Base-by-base conservation (phyloP, 2,888 invertebrate genomes). In the Teleiodes luculella region DNA sequence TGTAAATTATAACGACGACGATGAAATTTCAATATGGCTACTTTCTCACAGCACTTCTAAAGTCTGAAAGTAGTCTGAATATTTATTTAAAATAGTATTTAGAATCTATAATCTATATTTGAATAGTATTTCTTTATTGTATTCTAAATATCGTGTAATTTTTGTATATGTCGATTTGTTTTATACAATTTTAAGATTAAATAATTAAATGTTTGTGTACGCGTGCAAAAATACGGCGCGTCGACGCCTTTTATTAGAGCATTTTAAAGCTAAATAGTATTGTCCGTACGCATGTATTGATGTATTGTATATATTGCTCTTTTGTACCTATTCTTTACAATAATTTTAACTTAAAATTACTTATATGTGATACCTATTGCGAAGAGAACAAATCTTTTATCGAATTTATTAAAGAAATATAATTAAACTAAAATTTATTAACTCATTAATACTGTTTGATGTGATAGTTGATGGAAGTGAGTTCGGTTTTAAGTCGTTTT, bases 291-390 rank as follows among this genome's bases (percentile, higher is more conserved):
- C 14, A 39, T 10, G 13, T 47, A 33, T 14, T 30, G 30, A 47
- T 47, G 46, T 47, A 16, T 31, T 47, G 46, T 47, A 47, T 47
- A 47, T 47, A 47, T 47, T 11, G 46, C 31, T 31, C 46, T 33
- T 37, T 47, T 47, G 33, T 31, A 47, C 46, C 31, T 47, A 16
- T 33, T 11, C 39, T 41, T 41, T 41, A 18, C 39, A 20, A 18
- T 41, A 18, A 41, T 41, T 41, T 20, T 18, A 41, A 41, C 39
- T 18, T 11, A 18, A 20, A 41, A 41, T 20, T 20, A 41, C 24
- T 24, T 41, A 41, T 16, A 18, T 20, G 8, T 18, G 3, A 18
- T 14, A 18, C 39, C 39, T 18, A 18, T 41, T 39, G 39, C 39
- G 4, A 41, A 41, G 39, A 41, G 39, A 41, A 18, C 39, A 16